A percentile compares a stretch with the other conserved stretches of the same genome.
These are phyloP conservation scores for Diplodus sargus DNA, from an alignment of 2,797 vertebrate species.

Conservation along the genomic window DNA sequence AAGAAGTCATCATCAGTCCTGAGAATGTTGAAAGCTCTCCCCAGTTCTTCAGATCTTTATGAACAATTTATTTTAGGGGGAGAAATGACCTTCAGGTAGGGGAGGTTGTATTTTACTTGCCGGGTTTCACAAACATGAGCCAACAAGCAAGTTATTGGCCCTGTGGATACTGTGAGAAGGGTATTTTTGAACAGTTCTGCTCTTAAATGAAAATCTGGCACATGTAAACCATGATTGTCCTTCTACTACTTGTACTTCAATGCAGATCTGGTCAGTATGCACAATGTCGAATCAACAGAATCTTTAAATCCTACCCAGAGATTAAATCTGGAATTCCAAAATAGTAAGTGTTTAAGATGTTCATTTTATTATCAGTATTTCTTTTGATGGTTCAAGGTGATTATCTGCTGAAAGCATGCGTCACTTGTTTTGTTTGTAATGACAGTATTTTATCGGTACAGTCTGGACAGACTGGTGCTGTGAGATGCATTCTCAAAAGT, in stretches of 20 bases:
- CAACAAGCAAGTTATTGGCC: background rate
- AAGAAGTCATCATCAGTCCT: background rate
- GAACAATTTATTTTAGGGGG: background rate
- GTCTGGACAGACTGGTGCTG: background rate
- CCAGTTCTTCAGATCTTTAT: background rate
- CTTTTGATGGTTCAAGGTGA: slow-evolving; percentile 23
- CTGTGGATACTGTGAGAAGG: background rate
- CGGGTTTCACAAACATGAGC: background rate
- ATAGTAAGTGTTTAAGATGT: background rate
- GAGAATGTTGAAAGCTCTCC: too few species aligned
- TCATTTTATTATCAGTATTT: slow-evolving; percentile 12
- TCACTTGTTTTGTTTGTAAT: slow-evolving; percentile 34
- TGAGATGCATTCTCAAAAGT: slow-evolving; percentile 3
- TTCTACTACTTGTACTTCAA: background rate
- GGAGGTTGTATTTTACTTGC: background rate
- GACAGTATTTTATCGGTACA: slow-evolving; percentile 19
- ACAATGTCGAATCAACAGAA: background rate
- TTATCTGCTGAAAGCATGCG: slow-evolving; percentile 36
- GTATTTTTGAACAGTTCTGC: background rate
- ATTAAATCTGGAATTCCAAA: background rate
- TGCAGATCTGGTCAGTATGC: background rate
- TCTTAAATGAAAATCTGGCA: slow-evolving; percentile 17
- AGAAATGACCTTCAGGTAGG: background rate
- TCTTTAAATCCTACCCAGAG: slow-evolving; percentile 1
- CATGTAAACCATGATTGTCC: background rate